Base-by-base conservation (phyloP, 64 coral and sea anemone species). In the Actinia tenebrosa region DNA sequence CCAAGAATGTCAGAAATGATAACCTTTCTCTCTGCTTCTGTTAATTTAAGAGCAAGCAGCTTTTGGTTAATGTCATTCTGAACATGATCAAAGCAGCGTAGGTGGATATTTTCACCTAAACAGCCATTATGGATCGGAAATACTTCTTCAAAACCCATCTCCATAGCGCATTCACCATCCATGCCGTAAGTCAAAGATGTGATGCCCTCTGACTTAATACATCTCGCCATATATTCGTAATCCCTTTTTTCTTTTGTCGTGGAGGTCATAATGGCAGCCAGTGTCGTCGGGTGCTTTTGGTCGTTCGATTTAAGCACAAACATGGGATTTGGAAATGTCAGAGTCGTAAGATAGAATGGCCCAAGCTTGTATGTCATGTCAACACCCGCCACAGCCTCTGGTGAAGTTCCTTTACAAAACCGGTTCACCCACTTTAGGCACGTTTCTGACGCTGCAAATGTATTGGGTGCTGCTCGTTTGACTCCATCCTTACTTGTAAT, bases 311-410 rank as follows among this genome's bases (percentile, higher is more conserved):
- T 83, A 43, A 86, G 86, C 0, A 89, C 87, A 71, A 93, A 93
- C 62, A 93, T 89, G 22, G 87, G 87, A 60, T 93, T 81, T 44
- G 92, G 87, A 18, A 93, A 87, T 16, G 84, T 86, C 22, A 89
- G 20, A 18, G 84, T 89, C 0, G 84, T 89, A 27, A 93, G n/a
- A 27, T 89, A 87, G 22, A 87, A 89, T 4, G 83, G 88, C 4
- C 87, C 91, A 37, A 89, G 71, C 47, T 93, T 93, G 55, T 86
- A 93, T 4, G 91, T 93, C 87, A 89, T 92, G 63, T 88, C 64
- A 1, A 92, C 25, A 8, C 91, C 86, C 2, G 86, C 91, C 5
- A 88, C 64, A 44, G 86, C 45, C 3, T 60, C 20, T 82, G 75
- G 75, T 10, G 14, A 71, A 16, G 53, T 79, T 42, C 83, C 83